Percentiles rank a stretch among this genome's conserved stretches.
Conservation (phyloP, 2,113 vertebrate genomes). For the Triplophysa dalaica region DNA sequence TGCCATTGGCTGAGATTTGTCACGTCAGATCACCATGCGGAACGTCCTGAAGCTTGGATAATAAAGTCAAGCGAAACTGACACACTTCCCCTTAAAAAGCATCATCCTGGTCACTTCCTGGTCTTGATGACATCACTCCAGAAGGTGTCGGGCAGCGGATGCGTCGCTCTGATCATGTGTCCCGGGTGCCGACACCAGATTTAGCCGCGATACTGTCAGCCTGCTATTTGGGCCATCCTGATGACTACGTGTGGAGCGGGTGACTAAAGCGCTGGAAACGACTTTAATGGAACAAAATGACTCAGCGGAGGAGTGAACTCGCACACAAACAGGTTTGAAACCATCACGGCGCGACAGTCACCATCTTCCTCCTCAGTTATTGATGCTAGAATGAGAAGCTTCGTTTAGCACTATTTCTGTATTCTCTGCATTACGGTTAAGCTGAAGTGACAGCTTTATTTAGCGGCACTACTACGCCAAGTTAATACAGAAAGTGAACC, state of each 20-base stretch:
- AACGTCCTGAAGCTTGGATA: too few species aligned
- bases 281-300: slow-evolving; percentile 35
- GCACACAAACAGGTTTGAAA: slow-evolving; percentile 46
- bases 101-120: slow-evolving; percentile 7
- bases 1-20: neutral
- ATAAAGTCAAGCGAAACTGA: too few species aligned
- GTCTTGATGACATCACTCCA: neutral
- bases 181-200: slow-evolving; percentile 10
- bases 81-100: neutral
- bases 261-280: slow-evolving; percentile 47
- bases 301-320: slow-evolving; percentile 38
- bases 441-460: neutral
- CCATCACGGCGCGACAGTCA: neutral
- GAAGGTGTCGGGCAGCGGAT: neutral
- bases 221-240: slow-evolving; percentile 38
- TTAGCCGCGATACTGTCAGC: slow-evolving; percentile 48
- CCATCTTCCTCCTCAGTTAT: neutral
- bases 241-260: slow-evolving; percentile 48
- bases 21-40: too few species aligned
- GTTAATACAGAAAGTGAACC: too few species aligned
- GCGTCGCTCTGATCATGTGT: neutral
- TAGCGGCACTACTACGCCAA: too few species aligned
- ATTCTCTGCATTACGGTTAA: neutral
- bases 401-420: neutral
- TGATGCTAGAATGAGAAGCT: neutral